Percentiles rank a stretch among this genome's conserved stretches.
phyloP scores from a whole-genome alignment of 2,113 vertebrate species.

The Astur gentilis region DNA sequence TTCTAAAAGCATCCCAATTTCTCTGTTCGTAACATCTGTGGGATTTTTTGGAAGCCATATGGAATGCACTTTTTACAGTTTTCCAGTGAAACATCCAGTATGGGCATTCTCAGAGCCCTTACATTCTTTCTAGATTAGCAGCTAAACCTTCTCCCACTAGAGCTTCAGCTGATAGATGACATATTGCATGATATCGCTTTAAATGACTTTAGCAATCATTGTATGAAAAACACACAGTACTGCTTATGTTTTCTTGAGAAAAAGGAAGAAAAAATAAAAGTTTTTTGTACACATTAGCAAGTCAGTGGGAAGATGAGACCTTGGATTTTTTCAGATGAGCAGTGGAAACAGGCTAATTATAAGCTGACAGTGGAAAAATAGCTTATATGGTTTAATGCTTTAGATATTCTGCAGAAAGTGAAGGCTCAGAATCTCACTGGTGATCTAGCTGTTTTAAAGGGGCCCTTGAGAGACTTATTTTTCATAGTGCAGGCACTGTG shows the following conservation, averaged over 20 bases:
- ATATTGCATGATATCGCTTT: background rate
- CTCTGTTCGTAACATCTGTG: background rate
- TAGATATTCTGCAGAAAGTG: conserved; percentile 14
- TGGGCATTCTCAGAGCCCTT: background rate
- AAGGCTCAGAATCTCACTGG: background rate
- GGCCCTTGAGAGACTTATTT: background rate
- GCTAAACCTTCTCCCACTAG: background rate
- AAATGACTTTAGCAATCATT: background rate
- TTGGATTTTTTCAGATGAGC: conserved; percentile 8
- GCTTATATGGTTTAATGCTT: conserved; percentile 4
- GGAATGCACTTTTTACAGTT: background rate
- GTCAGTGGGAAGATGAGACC: background rate
- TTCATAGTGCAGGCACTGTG: background rate
- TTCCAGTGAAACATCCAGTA: background rate
- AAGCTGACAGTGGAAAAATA: conserved; percentile 24
- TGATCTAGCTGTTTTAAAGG: background rate
- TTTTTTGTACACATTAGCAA: background rate
- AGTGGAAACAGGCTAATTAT: conserved; percentile 25
- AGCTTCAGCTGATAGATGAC: background rate
- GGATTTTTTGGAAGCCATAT: background rate
- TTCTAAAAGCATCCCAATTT: background rate
- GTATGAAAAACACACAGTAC: background rate
- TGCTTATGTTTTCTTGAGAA: background rate
- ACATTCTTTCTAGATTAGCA: background rate
- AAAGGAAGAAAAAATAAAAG: background rate